Evolutionary conservation across 2,888 invertebrate species (phyloP), one percentile per base, ranked within the genome.

Genomic region (Patella pellucida): DNA sequence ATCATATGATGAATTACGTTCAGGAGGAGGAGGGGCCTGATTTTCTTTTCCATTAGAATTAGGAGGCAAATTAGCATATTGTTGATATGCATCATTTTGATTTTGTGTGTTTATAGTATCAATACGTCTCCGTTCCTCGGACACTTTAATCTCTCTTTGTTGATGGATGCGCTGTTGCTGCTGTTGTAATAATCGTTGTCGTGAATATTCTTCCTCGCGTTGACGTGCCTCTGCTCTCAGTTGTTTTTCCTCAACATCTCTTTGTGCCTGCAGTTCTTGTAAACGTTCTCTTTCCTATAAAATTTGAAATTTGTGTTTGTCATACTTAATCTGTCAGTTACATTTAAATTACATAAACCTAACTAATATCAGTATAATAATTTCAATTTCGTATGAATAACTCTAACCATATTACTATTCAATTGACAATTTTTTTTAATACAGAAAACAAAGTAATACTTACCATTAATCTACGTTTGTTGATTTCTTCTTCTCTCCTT

Each of bases 1-100:
- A 67, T 81, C 80, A 77, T 96, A 97, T 68, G 96, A 96, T 50
- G 96, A 96, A 76, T 96, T 96, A 79, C 97, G 93, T 90, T 96
- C 96, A 3, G 97, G 97, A 31, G 96, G 96, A 5, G 93, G 92
- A 71, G 88, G 82, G 15, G 79, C 72, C 70, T 78, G 75, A 80
- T 78, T 67, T 52, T 75, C 75, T n/a, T 69, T 73, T 23, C 70
- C 79, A 15, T 19, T 78, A 14, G 81, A 79, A 23, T 84, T 81
- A 23, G 80, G 81, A 3, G 86, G 86, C 51, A 86, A 80, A 73
- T 85, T 86, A 73, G 84, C 85, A 76, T 85, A 86, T 74, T 83
- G 85, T 70, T 81, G 82, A 77, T 85, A 83, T 27, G 74, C 71
- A 56, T 54, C 72, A 14, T 50, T 67, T 31, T 50, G 73, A 23